Conservation (phyloP, 1,140 invertebrate species). For the Argopecten irradians region DNA sequence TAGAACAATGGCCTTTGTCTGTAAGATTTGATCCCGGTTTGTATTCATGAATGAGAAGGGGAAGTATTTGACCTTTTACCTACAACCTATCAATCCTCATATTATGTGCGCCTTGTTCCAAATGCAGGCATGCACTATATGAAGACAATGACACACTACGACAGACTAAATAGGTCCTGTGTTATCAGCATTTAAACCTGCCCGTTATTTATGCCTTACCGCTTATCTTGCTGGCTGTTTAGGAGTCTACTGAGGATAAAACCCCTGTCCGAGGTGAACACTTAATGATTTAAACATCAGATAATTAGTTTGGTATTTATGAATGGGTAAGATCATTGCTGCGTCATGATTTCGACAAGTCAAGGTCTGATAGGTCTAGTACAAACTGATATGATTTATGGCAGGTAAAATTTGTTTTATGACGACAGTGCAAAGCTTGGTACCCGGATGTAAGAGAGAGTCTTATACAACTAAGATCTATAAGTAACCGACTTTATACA, state of each 20-base stretch:
- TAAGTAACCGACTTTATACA: too few species aligned
- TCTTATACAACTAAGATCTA: background rate
- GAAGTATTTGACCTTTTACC: constrained; percentile 21
- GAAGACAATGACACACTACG: background rate
- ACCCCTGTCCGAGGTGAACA: background rate
- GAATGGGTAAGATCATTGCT: background rate
- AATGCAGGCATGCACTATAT: background rate
- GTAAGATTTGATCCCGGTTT: background rate
- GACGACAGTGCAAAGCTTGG: background rate
- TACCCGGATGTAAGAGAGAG: background rate
- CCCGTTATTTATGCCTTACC: background rate
- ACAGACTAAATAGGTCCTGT: background rate
- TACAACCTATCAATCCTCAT: background rate
- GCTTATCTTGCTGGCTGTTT: background rate
- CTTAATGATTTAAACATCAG: background rate
- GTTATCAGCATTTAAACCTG: background rate
- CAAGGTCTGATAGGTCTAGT: background rate
- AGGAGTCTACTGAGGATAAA: background rate
- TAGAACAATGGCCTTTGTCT: background rate
- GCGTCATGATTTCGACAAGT: background rate
- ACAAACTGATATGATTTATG: background rate
- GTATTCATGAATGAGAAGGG: background rate
- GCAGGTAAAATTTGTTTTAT: background rate
- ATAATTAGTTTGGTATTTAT: background rate
- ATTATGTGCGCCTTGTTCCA: background rate